Evolutionary conservation across 1,140 invertebrate species (phyloP), one percentile per base, ranked within the genome.

Genomic region (Idris sp.): DNA sequence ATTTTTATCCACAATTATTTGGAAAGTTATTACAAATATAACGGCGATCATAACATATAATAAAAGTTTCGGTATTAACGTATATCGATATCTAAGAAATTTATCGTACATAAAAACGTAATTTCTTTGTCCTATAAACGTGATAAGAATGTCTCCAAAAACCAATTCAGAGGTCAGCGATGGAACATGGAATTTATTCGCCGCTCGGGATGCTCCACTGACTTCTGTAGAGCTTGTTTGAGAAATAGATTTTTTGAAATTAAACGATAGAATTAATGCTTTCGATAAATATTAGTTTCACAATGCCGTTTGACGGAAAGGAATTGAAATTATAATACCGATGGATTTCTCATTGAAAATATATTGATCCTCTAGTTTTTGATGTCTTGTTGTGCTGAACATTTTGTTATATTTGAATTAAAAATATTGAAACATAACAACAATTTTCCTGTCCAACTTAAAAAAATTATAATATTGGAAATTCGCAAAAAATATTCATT

Each of bases 61-160:
- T 69, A 69, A 69, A 59, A 59, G 46, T 61, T 69, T 48, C 9
- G 15, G 22, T 54, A 54, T 49, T 36, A 68, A 53, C 38, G 44
- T 69, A 68, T 49, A 69, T 69, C 54, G 65, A 59, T 51, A 46
- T 53, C 46, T 6, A 2, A 1, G 8, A 41, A 61, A 69, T 69
- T 69, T 69, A 69, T 69, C 53, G 65, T 61, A 61, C 65, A 69
- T 69, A 69, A 69, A 69, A 69, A 61, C 54, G 65, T 69, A 69
- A 69, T 61, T 69, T 69, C 65, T 69, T 46, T 61, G 53, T 69
- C 54, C 65, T 46, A 69, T 69, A 69, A 69, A 59, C 54, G 65
- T 69, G 65, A 69, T 69, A 69, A 69, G 54, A 69, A 69, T 69
- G 65, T 69, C 65, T 59, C 65, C 65, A 18, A 44, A 69, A 69